Conservation (phyloP, 2,113 vertebrate species). For the Amphiprion percula region DNA sequence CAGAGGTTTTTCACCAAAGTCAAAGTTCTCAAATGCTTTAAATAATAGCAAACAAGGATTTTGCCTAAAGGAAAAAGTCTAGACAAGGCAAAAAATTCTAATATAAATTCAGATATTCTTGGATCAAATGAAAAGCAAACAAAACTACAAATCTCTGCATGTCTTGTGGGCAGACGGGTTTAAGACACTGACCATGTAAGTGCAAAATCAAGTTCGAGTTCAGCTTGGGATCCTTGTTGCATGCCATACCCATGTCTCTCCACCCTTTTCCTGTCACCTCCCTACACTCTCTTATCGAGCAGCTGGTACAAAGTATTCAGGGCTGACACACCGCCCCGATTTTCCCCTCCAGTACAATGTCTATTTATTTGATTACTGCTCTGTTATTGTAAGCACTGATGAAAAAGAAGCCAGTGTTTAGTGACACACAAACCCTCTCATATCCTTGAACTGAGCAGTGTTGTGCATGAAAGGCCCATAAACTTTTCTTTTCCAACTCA, state of each 20-base stretch:
- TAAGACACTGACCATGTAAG: too few species aligned
- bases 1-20: too few species aligned
- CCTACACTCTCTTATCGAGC: background rate
- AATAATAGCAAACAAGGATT: too few species aligned
- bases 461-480: conserved; percentile 9
- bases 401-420: background rate
- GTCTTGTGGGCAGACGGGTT: too few species aligned
- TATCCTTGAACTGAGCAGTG: background rate
- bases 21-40: too few species aligned
- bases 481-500: conserved; percentile 2
- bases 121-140: too few species aligned
- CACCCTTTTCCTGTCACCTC: conserved; percentile 13
- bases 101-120: too few species aligned
- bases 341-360: background rate
- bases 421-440: conserved; percentile 26
- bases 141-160: background rate
- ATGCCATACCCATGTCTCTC: background rate
- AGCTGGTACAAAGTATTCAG: background rate
- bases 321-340: background rate
- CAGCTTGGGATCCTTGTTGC: background rate
- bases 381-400: background rate
- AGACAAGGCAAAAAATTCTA: too few species aligned
- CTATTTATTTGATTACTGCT: background rate
- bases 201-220: background rate
- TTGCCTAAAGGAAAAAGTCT: too few species aligned